Evolutionary conservation across 2,113 vertebrate species (phyloP).

Genomic region (Rhinoptilus africanus): DNA sequence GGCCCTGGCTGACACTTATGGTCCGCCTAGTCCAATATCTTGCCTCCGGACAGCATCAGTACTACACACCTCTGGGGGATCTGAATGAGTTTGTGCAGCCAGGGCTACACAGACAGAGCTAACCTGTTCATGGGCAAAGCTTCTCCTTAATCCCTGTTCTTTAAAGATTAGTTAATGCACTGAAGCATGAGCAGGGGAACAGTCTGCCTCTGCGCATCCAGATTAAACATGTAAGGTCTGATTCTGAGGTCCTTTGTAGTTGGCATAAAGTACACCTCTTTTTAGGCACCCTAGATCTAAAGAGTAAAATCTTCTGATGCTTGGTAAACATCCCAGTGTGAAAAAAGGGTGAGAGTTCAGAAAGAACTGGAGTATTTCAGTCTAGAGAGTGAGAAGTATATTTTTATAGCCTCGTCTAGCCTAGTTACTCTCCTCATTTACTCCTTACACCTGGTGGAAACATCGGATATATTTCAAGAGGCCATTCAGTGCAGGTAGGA

Average conservation of each 20-base stretch:
- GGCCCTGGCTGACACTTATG: background rate
- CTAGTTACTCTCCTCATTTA: background rate
- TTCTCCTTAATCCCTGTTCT: slow-evolving; percentile 33
- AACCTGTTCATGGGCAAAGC: slow-evolving; percentile 12
- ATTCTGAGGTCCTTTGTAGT: background rate
- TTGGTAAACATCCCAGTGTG: background rate
- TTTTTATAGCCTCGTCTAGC: background rate
- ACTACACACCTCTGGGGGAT: background rate
- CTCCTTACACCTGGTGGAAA: background rate
- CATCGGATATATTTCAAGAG: background rate
- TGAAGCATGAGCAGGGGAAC: background rate
- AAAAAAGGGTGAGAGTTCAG: background rate
- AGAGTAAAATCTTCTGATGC: background rate
- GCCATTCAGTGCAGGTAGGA: background rate
- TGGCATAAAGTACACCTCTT: background rate
- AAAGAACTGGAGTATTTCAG: background rate
- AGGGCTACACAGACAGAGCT: background rate
- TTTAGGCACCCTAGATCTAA: background rate
- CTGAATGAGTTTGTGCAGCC: background rate
- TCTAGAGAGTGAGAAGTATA: background rate
- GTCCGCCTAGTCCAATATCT: background rate
- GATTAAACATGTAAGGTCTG: background rate
- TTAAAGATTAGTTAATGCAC: slow-evolving; percentile 40
- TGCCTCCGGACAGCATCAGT: background rate
- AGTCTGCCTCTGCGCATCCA: background rate